Percentiles rank a stretch among this genome's conserved stretches.
Evolutionary conservation across 2,113 vertebrate genomes (phyloP).

Genomic region (Zosterops japonicus): DNA sequence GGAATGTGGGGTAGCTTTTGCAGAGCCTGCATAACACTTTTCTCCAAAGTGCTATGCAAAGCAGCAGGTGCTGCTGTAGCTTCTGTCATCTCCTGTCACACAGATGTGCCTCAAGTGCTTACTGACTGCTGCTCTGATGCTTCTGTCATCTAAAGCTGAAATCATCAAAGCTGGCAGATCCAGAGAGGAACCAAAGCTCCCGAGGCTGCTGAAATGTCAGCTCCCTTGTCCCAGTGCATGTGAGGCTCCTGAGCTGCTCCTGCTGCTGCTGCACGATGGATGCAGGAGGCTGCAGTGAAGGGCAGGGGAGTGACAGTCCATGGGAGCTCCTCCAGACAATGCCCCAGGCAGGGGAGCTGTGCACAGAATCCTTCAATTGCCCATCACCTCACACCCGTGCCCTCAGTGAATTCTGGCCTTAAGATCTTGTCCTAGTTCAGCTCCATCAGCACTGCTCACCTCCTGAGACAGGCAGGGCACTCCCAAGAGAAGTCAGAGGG

Average conservation of each 20-base stretch:
- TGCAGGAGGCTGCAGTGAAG: not conserved
- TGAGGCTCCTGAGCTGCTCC: not conserved
- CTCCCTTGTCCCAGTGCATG: accelerated
- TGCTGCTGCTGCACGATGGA: not conserved
- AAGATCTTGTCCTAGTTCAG: not conserved
- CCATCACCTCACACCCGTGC: not conserved
- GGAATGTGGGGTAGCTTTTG: not conserved
- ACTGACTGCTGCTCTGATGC: not conserved
- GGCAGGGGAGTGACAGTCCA: not conserved
- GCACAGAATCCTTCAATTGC: not conserved
- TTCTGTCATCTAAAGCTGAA: not conserved
- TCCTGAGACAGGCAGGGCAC: not conserved
- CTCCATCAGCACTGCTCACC: not conserved
- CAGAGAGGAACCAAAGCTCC: not conserved
- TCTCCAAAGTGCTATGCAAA: not conserved
- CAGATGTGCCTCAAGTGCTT: not conserved
- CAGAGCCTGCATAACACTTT: not conserved
- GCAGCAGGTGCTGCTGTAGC: not conserved
- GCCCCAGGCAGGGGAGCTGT: not conserved
- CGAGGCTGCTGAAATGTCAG: not conserved
- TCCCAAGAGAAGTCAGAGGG: not conserved
- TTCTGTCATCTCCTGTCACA: not conserved
- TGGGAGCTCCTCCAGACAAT: not conserved
- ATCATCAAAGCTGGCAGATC: not conserved
- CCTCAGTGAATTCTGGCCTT: not conserved